A percentile compares a stretch with the other conserved stretches of the same genome.
These are phyloP conservation scores for Podabrus alpinus DNA, from an alignment of 2,888 invertebrate species.

Conservation along the genomic window DNA sequence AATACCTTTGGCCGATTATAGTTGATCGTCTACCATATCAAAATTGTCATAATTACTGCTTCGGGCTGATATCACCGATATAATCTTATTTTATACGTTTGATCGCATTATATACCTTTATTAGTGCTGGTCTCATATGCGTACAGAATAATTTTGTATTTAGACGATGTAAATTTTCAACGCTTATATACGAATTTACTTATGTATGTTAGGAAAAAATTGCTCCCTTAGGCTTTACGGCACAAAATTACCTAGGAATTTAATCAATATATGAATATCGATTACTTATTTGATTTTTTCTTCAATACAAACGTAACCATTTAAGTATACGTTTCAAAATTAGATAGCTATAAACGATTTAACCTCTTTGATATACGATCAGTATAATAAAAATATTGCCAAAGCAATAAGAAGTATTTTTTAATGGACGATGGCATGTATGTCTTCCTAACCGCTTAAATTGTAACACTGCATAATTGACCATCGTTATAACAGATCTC, in stretches of 20 bases:
- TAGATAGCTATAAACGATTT: background rate
- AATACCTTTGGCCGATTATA: conserved; percentile 19
- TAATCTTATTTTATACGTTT: conserved; percentile 43
- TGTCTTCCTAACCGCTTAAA: background rate
- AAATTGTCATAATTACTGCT: conserved; percentile 38
- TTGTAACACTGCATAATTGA: background rate
- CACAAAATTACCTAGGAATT: background rate
- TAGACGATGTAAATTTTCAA: conserved; percentile 22
- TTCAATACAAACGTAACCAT: conserved; percentile 1
- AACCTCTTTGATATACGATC: background rate
- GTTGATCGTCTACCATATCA: conserved; percentile 37
- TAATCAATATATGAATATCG: conserved; percentile 1
- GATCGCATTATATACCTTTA: conserved; percentile 39
- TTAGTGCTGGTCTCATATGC: conserved; percentile 26
- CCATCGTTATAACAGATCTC: background rate
- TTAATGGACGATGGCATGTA: background rate
- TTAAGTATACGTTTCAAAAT: background rate
- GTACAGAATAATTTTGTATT: conserved; percentile 18
- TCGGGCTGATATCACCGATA: conserved; percentile 41
- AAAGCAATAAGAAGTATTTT: background rate
- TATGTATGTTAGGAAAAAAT: background rate
- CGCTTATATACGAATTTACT: conserved; percentile 12
- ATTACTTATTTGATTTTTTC: background rate
- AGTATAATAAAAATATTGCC: background rate
- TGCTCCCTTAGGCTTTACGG: background rate